Evolutionary conservation across 2,888 invertebrate species (phyloP).

Genomic region (Drosophila atripex): DNA sequence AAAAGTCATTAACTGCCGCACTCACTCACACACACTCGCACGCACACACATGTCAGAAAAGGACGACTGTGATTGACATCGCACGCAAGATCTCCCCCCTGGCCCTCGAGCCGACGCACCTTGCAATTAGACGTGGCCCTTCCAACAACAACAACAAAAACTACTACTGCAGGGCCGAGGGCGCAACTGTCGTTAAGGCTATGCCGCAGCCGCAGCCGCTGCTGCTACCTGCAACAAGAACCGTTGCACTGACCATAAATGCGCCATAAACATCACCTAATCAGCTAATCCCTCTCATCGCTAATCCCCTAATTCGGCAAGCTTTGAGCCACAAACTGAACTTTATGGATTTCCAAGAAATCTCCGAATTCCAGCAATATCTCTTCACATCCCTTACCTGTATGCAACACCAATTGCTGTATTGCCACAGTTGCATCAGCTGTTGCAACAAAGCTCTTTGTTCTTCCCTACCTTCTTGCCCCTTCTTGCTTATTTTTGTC

Average conservation of each 20-base stretch:
- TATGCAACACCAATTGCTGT: constrained; percentile 32
- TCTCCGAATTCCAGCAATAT: not conserved
- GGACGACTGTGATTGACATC: constrained; percentile 65
- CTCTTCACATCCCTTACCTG: not conserved
- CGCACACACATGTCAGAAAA: constrained; percentile 16
- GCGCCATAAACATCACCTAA: constrained; percentile 25
- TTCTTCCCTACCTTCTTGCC: not conserved
- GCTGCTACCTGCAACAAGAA: constrained; percentile 14
- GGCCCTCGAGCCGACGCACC: constrained; percentile 46
- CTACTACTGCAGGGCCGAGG: constrained; percentile 2
- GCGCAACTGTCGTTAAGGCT: constrained; percentile 15
- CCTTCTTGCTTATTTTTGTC: not conserved
- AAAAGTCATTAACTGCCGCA: constrained; percentile 73
- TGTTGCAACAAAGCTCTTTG: constrained; percentile 29
- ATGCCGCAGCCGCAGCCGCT: too few relatives aligned
- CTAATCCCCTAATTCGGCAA: constrained; percentile 21
- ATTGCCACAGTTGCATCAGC: constrained; percentile 58
- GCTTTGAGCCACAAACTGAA: not conserved
- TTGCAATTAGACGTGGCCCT: constrained; percentile 58
- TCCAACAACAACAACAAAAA: constrained; percentile 10
- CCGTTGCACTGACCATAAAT: constrained; percentile 17
- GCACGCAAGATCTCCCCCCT: constrained; percentile 59
- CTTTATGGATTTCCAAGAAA: constrained; percentile 20
- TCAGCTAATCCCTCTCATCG: constrained; percentile 3
- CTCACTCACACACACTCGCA: constrained; percentile 4